A percentile compares a stretch with the other conserved stretches of the same genome.
phyloP scores from a whole-genome alignment of 2,888 invertebrate genomes.

The Slavum lentiscoides region DNA sequence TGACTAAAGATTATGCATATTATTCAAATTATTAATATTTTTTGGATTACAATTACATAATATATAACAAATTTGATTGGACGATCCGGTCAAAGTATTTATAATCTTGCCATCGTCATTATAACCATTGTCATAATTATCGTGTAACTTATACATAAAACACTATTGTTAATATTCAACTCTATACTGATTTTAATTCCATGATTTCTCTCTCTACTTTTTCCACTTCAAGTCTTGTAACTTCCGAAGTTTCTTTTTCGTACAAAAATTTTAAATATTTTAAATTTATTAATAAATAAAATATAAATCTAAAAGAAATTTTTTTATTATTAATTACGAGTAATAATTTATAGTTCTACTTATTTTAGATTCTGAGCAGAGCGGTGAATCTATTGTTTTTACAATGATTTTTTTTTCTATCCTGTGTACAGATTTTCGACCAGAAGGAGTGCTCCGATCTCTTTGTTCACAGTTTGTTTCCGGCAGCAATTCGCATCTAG shows the following conservation, averaged over 20 bases:
- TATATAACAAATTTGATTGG: conserved; percentile 10
- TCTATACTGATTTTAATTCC: not conserved
- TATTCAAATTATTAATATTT: conserved; percentile 7
- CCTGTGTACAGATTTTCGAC: too few species aligned
- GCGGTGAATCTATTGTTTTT: too few species aligned
- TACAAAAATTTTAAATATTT: not conserved
- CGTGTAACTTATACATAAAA: not conserved
- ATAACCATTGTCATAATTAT: conserved; percentile 10
- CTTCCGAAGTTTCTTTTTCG: conserved; percentile 10
- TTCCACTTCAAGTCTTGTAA: not conserved
- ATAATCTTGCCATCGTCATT: not conserved
- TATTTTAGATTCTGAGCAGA: too few species aligned
- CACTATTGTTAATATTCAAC: not conserved
- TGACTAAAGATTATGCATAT: not conserved
- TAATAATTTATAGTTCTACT: too few species aligned
- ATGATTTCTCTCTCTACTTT: conserved; percentile 19
- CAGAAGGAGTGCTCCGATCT: too few species aligned
- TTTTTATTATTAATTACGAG: too few species aligned
- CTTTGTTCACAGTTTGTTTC: too few species aligned
- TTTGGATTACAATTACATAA: conserved; percentile 25
- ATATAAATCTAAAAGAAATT: too few species aligned
- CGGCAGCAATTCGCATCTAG: too few species aligned
- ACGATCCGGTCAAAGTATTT: not conserved
- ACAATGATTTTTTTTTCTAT: too few species aligned
- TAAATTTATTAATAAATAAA: too few species aligned